Percentiles rank a stretch among this genome's conserved stretches.
phyloP scores from a whole-genome alignment of 2,113 vertebrate genomes.

The Psophia crepitans region DNA sequence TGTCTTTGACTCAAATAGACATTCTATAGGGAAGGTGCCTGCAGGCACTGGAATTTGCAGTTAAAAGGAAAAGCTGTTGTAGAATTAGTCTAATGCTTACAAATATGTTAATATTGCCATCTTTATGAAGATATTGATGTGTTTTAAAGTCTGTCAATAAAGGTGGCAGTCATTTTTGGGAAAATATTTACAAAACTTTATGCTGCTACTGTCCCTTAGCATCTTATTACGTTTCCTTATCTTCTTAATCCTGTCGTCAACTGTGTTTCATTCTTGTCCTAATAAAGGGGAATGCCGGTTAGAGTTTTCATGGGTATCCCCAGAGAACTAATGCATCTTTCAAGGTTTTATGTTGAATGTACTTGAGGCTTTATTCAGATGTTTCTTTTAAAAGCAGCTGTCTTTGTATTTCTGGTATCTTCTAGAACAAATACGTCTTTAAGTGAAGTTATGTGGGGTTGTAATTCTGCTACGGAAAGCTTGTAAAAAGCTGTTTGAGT shows the following conservation, averaged over 20 bases:
- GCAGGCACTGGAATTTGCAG: not conserved
- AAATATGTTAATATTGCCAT: not conserved
- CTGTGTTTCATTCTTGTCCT: not conserved
- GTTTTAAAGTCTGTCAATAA: not conserved
- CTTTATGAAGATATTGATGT: not conserved
- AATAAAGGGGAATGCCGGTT: not conserved
- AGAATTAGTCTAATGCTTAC: not conserved
- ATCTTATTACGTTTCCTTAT: not conserved
- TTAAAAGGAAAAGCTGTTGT: not conserved
- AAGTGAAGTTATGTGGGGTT: not conserved
- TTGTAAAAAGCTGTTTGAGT: not conserved
- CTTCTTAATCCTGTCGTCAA: not conserved
- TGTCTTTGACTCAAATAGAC: not conserved
- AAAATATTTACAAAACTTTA: not conserved
- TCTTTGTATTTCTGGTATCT: not conserved
- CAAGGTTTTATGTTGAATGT: not conserved
- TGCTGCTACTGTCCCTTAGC: not conserved
- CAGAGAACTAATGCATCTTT: not conserved
- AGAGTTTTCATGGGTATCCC: not conserved
- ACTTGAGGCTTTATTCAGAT: not conserved
- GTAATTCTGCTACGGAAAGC: not conserved
- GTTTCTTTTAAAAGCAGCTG: not conserved
- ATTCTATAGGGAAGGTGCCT: not conserved
- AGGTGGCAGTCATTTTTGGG: not conserved
- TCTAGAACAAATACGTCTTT: not conserved